Evolutionary conservation across 2,888 invertebrate genomes (phyloP), one percentile per base, ranked within the genome.

Genomic region (Harpalus rufipes): DNA sequence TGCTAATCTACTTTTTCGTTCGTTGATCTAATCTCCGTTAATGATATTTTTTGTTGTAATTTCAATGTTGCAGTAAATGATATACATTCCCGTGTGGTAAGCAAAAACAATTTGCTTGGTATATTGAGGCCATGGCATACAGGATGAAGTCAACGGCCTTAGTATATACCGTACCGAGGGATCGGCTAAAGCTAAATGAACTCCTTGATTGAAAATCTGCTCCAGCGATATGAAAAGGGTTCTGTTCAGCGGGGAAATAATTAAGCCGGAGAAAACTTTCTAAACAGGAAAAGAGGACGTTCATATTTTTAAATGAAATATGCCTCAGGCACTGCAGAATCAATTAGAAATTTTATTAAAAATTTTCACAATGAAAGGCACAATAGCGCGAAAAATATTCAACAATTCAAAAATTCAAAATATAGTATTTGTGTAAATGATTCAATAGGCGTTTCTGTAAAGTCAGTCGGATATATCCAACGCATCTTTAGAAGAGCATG

Each of bases 31-130:
- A 8, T 51, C 12, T 51, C 12, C 12, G 8, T 51, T 51, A 12
- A 8, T 51, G 44, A 51, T 51, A 51, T 51, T 51, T 51, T 51
- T 51, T 51, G 44, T 12, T 12, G 44, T 51, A 51, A 51, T 51
- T 51, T 51, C 44, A 51, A 51, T 51, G 44, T 51, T 12, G 44
- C 12, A 51, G 44, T 51, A 51, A 51, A 51, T 51, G 44, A 51
- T 51, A 51, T 10, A 51, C 12, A 51, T 51, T 51, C 44, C 44
- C 44, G 7, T 51, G 44, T 51, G 44, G 44, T 10, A 10, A 68
- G 41, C 68, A 68, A 68, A 68, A 68, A 68, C 68, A 68, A 68
- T 68, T 68, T 68, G 41, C 68, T 68, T 68, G 41, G n/a, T n/a
- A n/a, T 68, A 68, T 68, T 14, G 68, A 39, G 68, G 68, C 14